Percentiles rank a stretch among this genome's conserved stretches.
These are phyloP conservation scores for Pachycephus smyrnensis DNA, from an alignment of 2,888 invertebrate species.

Conservation along the genomic window DNA sequence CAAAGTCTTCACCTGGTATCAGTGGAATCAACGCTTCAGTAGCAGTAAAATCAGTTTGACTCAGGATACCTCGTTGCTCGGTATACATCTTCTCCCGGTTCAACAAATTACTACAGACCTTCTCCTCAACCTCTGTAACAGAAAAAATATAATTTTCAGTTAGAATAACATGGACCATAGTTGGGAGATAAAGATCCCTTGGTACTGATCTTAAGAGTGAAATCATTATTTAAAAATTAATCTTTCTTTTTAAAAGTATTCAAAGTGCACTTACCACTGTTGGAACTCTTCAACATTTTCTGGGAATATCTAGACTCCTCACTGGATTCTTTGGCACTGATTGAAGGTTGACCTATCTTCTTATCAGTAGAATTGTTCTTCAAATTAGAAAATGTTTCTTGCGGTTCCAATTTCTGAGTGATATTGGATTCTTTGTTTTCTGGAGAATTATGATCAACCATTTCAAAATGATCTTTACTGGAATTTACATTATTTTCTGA, in stretches of 20 bases:
- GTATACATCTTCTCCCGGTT: background rate
- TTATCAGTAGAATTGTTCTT: background rate
- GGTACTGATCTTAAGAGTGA: background rate
- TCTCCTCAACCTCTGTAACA: background rate
- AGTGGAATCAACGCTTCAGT: slow-evolving; percentile 37
- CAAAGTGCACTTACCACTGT: background rate
- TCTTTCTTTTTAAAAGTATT: background rate
- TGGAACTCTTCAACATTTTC: background rate
- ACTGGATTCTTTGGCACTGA: background rate
- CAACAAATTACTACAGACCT: background rate
- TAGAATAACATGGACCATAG: background rate
- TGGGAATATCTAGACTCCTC: background rate
- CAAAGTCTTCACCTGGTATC: slow-evolving; percentile 40
- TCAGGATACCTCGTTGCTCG: background rate
- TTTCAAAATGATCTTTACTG: background rate
- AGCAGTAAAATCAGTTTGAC: slow-evolving; percentile 6
- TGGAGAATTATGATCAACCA: background rate
- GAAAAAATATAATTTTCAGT: background rate
- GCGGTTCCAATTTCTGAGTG: background rate
- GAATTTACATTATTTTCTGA: background rate
- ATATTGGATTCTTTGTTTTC: background rate
- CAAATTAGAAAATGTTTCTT: background rate
- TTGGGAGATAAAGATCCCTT: background rate
- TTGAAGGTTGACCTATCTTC: background rate
- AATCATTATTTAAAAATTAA: background rate